Percentiles rank a stretch among this genome's conserved stretches.
These are phyloP conservation scores for Altica lythri DNA, from an alignment of 2,888 invertebrate genomes.

Conservation along the genomic window DNA sequence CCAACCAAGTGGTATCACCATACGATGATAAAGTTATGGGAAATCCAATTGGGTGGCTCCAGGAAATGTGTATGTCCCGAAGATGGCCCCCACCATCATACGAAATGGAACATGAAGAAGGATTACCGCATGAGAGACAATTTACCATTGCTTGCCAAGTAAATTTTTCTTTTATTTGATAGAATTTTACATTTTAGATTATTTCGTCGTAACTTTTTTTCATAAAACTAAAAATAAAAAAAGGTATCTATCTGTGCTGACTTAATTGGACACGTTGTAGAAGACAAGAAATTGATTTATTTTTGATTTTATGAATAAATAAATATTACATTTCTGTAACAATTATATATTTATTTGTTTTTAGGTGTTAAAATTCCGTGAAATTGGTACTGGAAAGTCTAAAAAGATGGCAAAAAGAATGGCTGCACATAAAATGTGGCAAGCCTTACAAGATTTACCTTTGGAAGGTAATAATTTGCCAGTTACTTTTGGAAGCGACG, in stretches of 20 bases:
- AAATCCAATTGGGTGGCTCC: slow-evolving; percentile 94
- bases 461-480: slow-evolving; percentile 67
- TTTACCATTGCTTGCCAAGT: slow-evolving; percentile 88
- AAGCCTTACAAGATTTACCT: slow-evolving; percentile 77
- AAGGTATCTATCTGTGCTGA: too few relatives aligned
- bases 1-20: slow-evolving; percentile 62
- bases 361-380: slow-evolving; percentile 77
- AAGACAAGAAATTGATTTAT: too few relatives aligned
- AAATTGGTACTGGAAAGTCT: slow-evolving; percentile 88
- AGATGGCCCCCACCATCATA: slow-evolving; percentile 95
- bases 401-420: slow-evolving; percentile 97
- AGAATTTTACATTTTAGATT: not conserved
- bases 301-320: not conserved
- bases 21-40: slow-evolving; percentile 83
- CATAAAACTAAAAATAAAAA: too few relatives aligned
- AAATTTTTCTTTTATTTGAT: not conserved
- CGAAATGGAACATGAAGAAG: slow-evolving; percentile 84
- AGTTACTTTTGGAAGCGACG: slow-evolving; percentile 69
- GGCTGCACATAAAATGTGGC: slow-evolving; percentile 95
- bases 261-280: too few relatives aligned
- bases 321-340: not conserved
- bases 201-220: too few relatives aligned
- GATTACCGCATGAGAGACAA: slow-evolving; percentile 90
- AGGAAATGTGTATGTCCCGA: slow-evolving; percentile 95
- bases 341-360: slow-evolving; percentile 8